Conservation (phyloP, 1,140 invertebrate species). For the Plodia interpunctella region DNA sequence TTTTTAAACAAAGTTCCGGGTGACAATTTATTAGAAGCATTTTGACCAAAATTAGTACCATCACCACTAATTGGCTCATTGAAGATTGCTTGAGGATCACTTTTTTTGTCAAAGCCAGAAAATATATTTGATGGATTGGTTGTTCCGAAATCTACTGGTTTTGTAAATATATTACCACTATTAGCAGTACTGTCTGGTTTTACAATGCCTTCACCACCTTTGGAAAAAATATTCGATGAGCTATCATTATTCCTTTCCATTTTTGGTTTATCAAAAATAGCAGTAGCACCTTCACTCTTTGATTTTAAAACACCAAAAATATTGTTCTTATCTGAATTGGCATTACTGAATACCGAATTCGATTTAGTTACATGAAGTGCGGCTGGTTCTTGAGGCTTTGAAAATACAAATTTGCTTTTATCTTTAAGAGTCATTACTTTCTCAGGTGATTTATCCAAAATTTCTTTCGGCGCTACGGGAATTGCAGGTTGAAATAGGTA, state of each 20-base stretch:
- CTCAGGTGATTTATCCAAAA: conserved; percentile 46
- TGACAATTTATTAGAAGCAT: conserved; percentile 31
- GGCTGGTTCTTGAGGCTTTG: conserved; percentile 50
- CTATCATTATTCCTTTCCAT: conserved; percentile 11
- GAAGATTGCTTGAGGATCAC: conserved; percentile 19
- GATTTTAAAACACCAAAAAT: conserved; percentile 17
- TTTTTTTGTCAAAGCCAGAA: conserved; percentile 33
- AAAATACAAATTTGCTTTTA: conserved; percentile 59
- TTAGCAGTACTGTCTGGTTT: conserved; percentile 32
- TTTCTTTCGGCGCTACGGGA: conserved; percentile 43
- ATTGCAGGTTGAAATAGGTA: conserved; percentile 60
- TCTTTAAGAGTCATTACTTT: conserved; percentile 41
- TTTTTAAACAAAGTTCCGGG: conserved; percentile 62
- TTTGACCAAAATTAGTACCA: conserved; percentile 14
- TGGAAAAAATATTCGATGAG: conserved; percentile 31
- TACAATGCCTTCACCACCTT: conserved; percentile 23
- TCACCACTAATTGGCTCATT: conserved; percentile 20
- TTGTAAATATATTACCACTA: conserved; percentile 34
- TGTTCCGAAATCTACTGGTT: conserved; percentile 16
- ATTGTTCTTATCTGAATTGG: conserved; percentile 16
- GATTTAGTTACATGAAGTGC: neutral
- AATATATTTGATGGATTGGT: conserved; percentile 40
- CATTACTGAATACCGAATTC: conserved; percentile 12
- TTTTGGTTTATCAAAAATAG: conserved; percentile 33
- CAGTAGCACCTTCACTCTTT: conserved; percentile 18